Conservation (phyloP, 2,888 invertebrate species). For the Acleris cristana region DNA sequence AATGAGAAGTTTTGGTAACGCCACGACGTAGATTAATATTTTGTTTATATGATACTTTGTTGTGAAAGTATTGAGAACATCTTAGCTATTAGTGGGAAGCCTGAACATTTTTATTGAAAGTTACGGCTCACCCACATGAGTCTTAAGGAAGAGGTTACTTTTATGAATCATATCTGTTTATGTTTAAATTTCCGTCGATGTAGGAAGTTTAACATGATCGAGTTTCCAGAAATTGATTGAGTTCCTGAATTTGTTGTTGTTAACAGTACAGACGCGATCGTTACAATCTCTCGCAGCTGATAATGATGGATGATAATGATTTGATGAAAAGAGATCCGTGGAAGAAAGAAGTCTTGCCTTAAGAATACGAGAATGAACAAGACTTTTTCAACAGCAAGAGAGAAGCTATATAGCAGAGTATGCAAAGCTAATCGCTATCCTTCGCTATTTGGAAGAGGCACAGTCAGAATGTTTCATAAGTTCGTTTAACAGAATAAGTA, state of each 20-base stretch:
- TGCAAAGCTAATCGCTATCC: too few species aligned
- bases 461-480: too few species aligned
- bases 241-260: background rate
- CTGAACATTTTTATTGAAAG: constrained; percentile 29
- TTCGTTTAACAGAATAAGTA: background rate
- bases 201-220: background rate
- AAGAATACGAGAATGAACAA: too few species aligned
- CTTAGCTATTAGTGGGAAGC: constrained; percentile 28
- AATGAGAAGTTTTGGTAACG: constrained; percentile 15
- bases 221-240: background rate
- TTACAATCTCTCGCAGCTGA: too few species aligned
- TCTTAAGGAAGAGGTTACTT: constrained; percentile 26
- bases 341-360: too few species aligned
- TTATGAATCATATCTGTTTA: constrained; percentile 27
- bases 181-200: constrained; percentile 21
- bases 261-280: background rate
- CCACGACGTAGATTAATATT: constrained; percentile 25
- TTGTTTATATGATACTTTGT: constrained; percentile 28
- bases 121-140: constrained; percentile 27
- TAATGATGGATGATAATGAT: too few species aligned
- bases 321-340: too few species aligned
- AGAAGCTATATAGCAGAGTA: too few species aligned
- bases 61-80: constrained; percentile 31
- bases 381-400: too few species aligned
- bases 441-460: too few species aligned